Conservation (phyloP, 2,888 invertebrate genomes). For the Perdita meconis region DNA sequence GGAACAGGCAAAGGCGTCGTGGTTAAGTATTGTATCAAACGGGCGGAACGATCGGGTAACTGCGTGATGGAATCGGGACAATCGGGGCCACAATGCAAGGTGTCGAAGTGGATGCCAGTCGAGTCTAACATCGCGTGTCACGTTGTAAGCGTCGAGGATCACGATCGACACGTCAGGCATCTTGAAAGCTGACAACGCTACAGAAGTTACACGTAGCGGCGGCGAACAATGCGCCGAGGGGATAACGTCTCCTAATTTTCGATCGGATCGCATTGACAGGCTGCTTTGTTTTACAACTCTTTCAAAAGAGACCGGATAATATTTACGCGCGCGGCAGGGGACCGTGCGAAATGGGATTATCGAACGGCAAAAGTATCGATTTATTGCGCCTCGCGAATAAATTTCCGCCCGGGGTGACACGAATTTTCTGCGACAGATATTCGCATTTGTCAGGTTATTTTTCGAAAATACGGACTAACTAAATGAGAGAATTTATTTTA, state of each 20-base stretch:
- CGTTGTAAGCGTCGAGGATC: conserved; percentile 57
- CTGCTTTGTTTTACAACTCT: conserved; percentile 17
- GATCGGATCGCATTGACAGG: background rate
- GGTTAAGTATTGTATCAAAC: conserved; percentile 21
- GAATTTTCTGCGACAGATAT: conserved; percentile 10
- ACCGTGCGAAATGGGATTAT: conserved; percentile 22
- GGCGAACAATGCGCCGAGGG: background rate
- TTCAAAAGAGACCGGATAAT: conserved; percentile 9
- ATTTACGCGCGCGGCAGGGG: conserved; percentile 11
- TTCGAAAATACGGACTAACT: background rate
- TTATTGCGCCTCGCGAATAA: conserved; percentile 12
- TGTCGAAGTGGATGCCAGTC: conserved; percentile 63
- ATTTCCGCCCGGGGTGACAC: conserved; percentile 15
- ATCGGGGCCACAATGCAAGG: conserved; percentile 46
- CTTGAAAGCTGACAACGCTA: conserved; percentile 54
- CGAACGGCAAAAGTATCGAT: conserved; percentile 29
- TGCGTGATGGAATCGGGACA: conserved; percentile 45
- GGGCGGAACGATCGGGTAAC: conserved; percentile 8
- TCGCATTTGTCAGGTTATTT: background rate
- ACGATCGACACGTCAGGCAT: conserved; percentile 61
- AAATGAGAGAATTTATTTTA: conserved; percentile 37
- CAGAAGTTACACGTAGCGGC: conserved; percentile 3
- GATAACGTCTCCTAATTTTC: conserved; percentile 16
- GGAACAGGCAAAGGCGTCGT: background rate
- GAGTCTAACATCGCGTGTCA: conserved; percentile 61